Evolutionary conservation across 2,113 vertebrate genomes (phyloP), one percentile per base, ranked within the genome.

Genomic region (Paedocypris sp.): DNA sequence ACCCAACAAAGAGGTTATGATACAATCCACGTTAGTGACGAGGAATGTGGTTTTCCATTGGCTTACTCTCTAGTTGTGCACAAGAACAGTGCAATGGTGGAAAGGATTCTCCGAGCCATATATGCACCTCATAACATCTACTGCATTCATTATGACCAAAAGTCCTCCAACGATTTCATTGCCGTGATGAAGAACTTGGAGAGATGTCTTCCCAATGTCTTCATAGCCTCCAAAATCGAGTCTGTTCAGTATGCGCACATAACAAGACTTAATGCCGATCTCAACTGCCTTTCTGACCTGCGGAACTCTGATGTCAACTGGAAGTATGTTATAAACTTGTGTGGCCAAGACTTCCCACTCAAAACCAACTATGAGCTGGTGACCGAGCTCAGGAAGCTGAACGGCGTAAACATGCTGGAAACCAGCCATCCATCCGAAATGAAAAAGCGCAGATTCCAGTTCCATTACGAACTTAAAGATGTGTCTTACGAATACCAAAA

Each of bases 41-140:
- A 83, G 19, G 93, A 97, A 60, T 73, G 72, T 16, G 38, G 47
- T 41, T 96, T 93, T 64, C 91, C 93, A 0, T 63, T 97, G 18
- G 93, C 92, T 20, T 97, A 89, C 69, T 92, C 91, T 31, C 67
- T 97, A 71, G 92, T 94, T 35, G 92, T 97, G 71, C 93, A 97
- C 67, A 96, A 94, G 85, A 85, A 92, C 6, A 87, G 90, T 0
- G 76, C 86, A 16, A 93, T 90, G 90, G 89, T 97, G 39, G 93
- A 97, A 77, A 86, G 91, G 20, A 85, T 96, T 5, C 82, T 97
- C 16, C 81, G 79, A 15, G 79, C 91, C 18, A 79, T 92, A 56
- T 96, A 94, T 22, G 81, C 78, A 45, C 84, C 48, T 67, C 83
- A 90, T 16, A 97, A 94, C 67, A 67, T 96, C 68, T 97, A 96